Conservation (phyloP, 1,140 invertebrate species). For the Drosophila suzukii region DNA sequence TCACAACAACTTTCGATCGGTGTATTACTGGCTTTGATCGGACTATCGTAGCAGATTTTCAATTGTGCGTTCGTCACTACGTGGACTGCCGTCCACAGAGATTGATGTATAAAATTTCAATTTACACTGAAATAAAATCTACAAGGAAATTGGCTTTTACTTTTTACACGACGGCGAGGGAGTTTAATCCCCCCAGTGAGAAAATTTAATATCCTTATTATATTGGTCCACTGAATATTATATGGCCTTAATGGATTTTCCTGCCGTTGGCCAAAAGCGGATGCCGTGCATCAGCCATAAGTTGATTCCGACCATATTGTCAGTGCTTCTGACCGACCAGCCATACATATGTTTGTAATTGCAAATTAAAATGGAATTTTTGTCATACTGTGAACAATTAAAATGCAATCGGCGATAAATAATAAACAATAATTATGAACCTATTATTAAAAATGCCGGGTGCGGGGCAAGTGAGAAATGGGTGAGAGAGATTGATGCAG, state of each 20-base stretch:
- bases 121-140: too few relatives aligned
- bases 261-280: constrained; percentile 48
- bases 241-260: constrained; percentile 56
- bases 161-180: too few relatives aligned
- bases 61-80: too few relatives aligned
- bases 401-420: constrained; percentile 73
- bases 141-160: too few relatives aligned
- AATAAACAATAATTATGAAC: constrained; percentile 66
- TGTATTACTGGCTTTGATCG: too few relatives aligned
- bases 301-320: constrained; percentile 49
- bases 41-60: too few relatives aligned
- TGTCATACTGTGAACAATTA: constrained; percentile 52
- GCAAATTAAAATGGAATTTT: constrained; percentile 69
- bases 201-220: neutral
- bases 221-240: constrained; percentile 29
- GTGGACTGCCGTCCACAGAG: too few relatives aligned
- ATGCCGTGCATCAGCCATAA: constrained; percentile 41
- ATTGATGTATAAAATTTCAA: too few relatives aligned
- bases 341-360: constrained; percentile 54
- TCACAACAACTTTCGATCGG: too few relatives aligned
- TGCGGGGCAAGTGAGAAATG: neutral
- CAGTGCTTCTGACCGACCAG: constrained; percentile 1
- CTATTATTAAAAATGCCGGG: constrained; percentile 25
- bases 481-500: constrained; percentile 62
- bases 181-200: too few relatives aligned